Evolutionary conservation across 2,113 vertebrate species (phyloP), one percentile per base, ranked within the genome.

Genomic region (Plectropomus leopardus): DNA sequence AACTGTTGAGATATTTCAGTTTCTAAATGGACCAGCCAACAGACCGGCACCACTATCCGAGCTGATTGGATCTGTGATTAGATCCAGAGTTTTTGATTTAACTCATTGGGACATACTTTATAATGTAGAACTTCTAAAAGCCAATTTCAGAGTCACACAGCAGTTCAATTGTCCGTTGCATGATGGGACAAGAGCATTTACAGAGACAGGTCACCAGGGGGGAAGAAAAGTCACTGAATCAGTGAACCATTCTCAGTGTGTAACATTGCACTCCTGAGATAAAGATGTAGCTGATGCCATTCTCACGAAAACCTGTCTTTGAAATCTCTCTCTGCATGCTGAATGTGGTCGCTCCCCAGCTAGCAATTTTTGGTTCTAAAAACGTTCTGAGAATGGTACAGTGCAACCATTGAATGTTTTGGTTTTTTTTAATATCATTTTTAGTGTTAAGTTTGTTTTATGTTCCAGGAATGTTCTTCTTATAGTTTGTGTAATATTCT

Each of bases 151-250:
- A 79, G 55, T 54, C 50, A 63, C 67, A 68, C 34, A 59, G 72
- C 3, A 58, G 79, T 21, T 72, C 63, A 72, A 51, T 77, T 28
- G 48, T 80, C 24, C 73, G 24, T 64, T 74, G 65, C 83, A 70
- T 70, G 77, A 76, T 70, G 57, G 70, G 78, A 83, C 60, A 54
- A 65, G 45, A 63, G 40, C 44, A 19, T 54, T 68, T 67, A 53
- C 51, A 82, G 72, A 85, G 84, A 58, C 21, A 40, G 55, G 74
- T 71, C 76, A 72, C n/a, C 53, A 64, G 83, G 53, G 76, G 89
- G 57, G 15, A 83, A 61, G 70, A 75, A 58, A 66, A 72, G 67
- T 79, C 51, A 53, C 50, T 58, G 26, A 64, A 85, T 85, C 82
- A 86, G 71, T 21, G 30, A 87, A 83, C 72, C 84, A 69, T 86